These are phyloP conservation scores for Leptinotarsa lineolata DNA, from an alignment of 1,140 invertebrate genomes.

Conservation along the genomic window DNA sequence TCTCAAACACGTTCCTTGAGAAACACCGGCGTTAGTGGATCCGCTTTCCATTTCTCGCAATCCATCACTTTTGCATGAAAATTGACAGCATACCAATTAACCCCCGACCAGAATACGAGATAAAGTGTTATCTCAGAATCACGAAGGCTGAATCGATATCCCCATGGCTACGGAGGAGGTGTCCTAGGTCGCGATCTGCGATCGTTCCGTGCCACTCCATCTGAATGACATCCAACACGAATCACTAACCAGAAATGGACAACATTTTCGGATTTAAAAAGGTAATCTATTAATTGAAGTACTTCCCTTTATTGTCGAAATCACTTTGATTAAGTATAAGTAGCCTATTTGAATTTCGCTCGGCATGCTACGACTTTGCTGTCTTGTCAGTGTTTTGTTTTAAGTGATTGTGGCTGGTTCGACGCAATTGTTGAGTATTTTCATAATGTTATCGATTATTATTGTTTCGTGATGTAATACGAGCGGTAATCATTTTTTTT, in stretches of 20 bases:
- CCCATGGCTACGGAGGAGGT: not conserved
- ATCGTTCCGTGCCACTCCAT: slow-evolving; percentile 15
- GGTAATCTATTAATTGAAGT: slow-evolving; percentile 49
- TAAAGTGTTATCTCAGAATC: not conserved
- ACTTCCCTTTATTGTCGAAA: slow-evolving; percentile 25
- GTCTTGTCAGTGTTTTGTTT: slow-evolving; percentile 19
- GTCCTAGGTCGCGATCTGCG: slow-evolving; percentile 19
- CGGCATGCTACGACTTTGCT: slow-evolving; percentile 1
- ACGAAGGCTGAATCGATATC: not conserved
- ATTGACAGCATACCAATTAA: too few species aligned
- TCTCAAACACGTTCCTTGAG: too few species aligned
- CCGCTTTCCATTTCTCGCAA: too few species aligned
- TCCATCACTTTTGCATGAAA: too few species aligned
- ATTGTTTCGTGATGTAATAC: too few species aligned
- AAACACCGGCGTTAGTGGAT: too few species aligned
- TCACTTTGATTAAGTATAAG: slow-evolving; percentile 40
- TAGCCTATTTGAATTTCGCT: slow-evolving; percentile 33
- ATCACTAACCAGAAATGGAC: slow-evolving; percentile 54
- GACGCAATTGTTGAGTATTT: not conserved
- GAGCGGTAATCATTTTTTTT: too few species aligned
- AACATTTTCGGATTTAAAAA: slow-evolving; percentile 55
- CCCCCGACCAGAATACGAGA: too few species aligned
- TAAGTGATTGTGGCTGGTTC: not conserved
- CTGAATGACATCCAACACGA: slow-evolving; percentile 50
- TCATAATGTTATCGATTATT: not conserved